Base-by-base conservation (phyloP, 2,113 vertebrate species). In the Dolichotis patagonum region DNA sequence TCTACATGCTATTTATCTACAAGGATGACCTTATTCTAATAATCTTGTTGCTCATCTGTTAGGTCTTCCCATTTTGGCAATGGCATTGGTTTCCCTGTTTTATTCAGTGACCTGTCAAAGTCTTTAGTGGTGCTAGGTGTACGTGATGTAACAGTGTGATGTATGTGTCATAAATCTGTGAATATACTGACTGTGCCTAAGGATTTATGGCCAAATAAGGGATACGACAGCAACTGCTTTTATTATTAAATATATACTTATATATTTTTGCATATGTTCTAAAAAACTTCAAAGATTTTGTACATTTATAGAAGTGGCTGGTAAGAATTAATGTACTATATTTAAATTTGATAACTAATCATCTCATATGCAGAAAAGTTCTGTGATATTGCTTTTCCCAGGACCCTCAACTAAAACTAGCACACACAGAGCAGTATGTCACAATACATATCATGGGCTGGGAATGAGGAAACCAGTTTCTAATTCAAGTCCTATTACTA, bases 271-370 rank as follows among this genome's bases (percentile, higher is more conserved):
- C 17, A 22, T 26, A 86, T 81, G 32, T 82, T 92, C 24, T 92
- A 43, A 90, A 94, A 77, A 63, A 43, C 19, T 92, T 91, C 22
- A 78, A 78, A 87, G 73, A 95, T 26, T 97, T 77, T 94, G 56
- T 46, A 94, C 75, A 62, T 85, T 90, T 96, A 28, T 60, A 90
- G 35, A 83, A 62, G 54, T 58, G 32, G 24, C 13, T 77, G 49
- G 46, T 16, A 41, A 86, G 73, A 41, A 35, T 82, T 91, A 43
- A 11, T n/a, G 17, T 88, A 22, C 3, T 30, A 30, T 85, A 95
- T 75, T 92, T 82, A 87, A 94, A 77, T 24, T 8, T 91, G 69
- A n/a, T 54, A 82, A 92, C 46, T 93, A 91, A 89, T 54, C 49
- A 87, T 46, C n/a, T 96, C 46, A 80, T 14, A 86, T 38, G 41